Percentiles rank a stretch among this genome's conserved stretches.
Conservation (phyloP, 2,113 vertebrate species). For the Oryzias curvinotus region DNA sequence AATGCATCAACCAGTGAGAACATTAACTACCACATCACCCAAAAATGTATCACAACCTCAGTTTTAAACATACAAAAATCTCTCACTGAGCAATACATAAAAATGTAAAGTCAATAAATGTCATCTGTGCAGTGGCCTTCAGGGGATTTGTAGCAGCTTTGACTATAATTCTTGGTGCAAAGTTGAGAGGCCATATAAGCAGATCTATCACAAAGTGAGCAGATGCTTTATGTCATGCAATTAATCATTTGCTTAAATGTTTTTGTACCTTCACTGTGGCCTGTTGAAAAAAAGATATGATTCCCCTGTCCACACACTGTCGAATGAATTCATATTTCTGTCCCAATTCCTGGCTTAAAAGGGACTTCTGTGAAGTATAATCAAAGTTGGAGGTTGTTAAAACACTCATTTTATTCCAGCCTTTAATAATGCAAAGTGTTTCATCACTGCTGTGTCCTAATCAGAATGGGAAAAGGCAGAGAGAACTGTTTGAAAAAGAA, state of each 20-base stretch:
- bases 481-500: neutral
- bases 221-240: constrained; percentile 29
- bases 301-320: neutral
- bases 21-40: too few relatives aligned
- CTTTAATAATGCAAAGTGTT: neutral
- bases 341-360: neutral
- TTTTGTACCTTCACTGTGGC: neutral
- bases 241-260: constrained; percentile 24
- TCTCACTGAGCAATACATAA: neutral
- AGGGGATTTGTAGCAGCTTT: constrained; percentile 30
- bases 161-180: constrained; percentile 40
- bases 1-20: too few relatives aligned
- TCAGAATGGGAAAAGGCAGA: neutral
- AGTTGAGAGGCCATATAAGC: constrained; percentile 43
- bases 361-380: constrained; percentile 2
- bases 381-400: constrained; percentile 2
- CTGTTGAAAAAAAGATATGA: constrained; percentile 10
- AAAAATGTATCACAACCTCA: too few relatives aligned
- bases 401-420: neutral
- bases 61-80: too few relatives aligned
- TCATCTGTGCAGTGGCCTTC: constrained; percentile 35
- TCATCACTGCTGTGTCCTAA: neutral
- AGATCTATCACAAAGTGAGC: constrained; percentile 22
- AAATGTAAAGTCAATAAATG: constrained; percentile 48
- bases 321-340: neutral